Conservation (phyloP, 1,140 invertebrate genomes). For the Diachasmimorpha longicaudata region DNA sequence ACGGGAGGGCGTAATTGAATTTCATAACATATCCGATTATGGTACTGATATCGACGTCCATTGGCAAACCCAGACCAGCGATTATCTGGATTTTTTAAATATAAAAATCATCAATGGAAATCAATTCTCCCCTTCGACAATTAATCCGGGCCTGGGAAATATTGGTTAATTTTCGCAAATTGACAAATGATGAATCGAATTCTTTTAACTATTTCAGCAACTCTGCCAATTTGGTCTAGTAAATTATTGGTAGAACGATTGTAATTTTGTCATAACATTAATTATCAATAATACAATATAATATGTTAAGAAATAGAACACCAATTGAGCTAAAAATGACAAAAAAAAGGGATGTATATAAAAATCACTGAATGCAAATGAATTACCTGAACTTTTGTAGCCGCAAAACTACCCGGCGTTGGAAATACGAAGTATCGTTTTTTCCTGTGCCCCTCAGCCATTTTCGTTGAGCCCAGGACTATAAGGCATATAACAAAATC, state of each 20-base stretch:
- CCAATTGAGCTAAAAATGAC: too few species aligned
- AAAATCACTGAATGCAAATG: neutral
- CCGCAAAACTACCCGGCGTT: conserved; percentile 15
- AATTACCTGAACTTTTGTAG: conserved; percentile 55
- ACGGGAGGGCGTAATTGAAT: conserved; percentile 60
- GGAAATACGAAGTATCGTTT: conserved; percentile 56
- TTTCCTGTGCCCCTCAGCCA: conserved; percentile 1
- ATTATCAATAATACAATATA: too few species aligned
- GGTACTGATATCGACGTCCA: conserved; percentile 60
- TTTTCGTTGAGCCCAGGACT: neutral
- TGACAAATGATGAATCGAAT: conserved; percentile 7
- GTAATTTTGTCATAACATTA: too few species aligned
- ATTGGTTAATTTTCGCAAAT: neutral
- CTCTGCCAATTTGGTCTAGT: too few species aligned
- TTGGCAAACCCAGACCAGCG: conserved; percentile 59
- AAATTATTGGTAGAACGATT: too few species aligned
- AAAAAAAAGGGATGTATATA: too few species aligned
- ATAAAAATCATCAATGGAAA: neutral
- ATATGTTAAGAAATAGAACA: neutral
- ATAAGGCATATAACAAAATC: neutral
- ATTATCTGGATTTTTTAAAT: conserved; percentile 52
- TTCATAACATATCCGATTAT: conserved; percentile 63
- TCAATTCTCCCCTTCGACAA: neutral
- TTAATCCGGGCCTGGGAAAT: neutral
- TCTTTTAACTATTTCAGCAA: neutral